Evolutionary conservation across 1,140 invertebrate species (phyloP), one percentile per base, ranked within the genome.

Genomic region (Prorops nasuta): DNA sequence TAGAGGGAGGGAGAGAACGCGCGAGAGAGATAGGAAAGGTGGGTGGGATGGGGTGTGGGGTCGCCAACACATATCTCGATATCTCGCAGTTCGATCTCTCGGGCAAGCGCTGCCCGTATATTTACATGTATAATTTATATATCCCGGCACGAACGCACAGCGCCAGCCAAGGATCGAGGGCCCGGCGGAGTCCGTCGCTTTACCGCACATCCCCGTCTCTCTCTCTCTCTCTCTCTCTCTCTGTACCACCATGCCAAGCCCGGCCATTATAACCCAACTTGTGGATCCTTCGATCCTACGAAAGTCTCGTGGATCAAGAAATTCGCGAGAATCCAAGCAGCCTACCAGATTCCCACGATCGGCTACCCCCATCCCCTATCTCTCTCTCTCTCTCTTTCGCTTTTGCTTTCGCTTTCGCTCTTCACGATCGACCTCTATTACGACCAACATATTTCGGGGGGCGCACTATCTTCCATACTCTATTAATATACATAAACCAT

Each of bases 81-180:
- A 73, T 73, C 67, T 65, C 36, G 46, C 56, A 50, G 52, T 72
- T 73, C 60, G 66, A 73, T 72, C 71, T 64, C 48, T 53, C 34
- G 58, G 47, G 51, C 35, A n/a, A n/a, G 16, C 56, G 58, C 56
- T 56, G 67, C 53, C 60, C 64, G 68, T 73, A 71, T 72, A 73
- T 72, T 73, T 73, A 72, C 67, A 73, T 73, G 69, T 72, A 72
- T 73, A 73, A 73, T 73, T 73, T 73, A 73, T 72, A 71, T 73
- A 72, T 65, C 69, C 62, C 63, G 58, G 51, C 36, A 22, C 41
- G 53, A 48, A 40, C 48, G 51, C 41, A 49, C 42, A 55, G 32
- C 12, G 37, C 15, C 38, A 39, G 40, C 35, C 6, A 3, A 14
- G 34, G 34, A 3, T n/a, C 4, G 15, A 8, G 15, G 9, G 4